phyloP scores from a whole-genome alignment of 2,888 invertebrate genomes.

The Amiota communis region DNA sequence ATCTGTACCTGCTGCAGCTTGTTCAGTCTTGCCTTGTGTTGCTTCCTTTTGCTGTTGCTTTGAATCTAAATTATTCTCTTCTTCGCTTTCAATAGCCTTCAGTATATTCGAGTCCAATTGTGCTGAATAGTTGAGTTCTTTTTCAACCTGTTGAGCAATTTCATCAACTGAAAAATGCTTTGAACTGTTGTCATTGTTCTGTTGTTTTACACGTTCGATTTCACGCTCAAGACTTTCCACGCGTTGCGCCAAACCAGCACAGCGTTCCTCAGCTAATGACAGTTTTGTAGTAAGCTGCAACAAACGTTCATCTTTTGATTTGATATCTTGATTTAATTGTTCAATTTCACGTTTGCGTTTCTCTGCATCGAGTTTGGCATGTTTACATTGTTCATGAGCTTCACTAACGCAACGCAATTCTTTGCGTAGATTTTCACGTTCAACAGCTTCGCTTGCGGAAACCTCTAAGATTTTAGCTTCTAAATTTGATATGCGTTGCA shows the following conservation, averaged over 20 bases:
- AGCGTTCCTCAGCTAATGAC: slow-evolving; percentile 55
- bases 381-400: slow-evolving; percentile 68
- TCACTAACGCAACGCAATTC: slow-evolving; percentile 73
- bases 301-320: slow-evolving; percentile 76
- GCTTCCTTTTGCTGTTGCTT: slow-evolving; percentile 55
- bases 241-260: slow-evolving; percentile 73
- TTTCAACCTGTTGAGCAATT: slow-evolving; percentile 76
- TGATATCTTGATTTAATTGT: slow-evolving; percentile 76
- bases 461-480: slow-evolving; percentile 60
- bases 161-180: slow-evolving; percentile 74
- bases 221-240: slow-evolving; percentile 74
- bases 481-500: slow-evolving; percentile 59
- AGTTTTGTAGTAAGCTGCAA: slow-evolving; percentile 57
- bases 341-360: slow-evolving; percentile 75
- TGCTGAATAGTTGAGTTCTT: slow-evolving; percentile 77
- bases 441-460: slow-evolving; percentile 57
- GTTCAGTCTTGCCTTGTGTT: slow-evolving; percentile 42
- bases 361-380: slow-evolving; percentile 67
- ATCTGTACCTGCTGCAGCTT: slow-evolving; percentile 59
- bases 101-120: slow-evolving; percentile 77
- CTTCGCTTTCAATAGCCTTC: slow-evolving; percentile 76
- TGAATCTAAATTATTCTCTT: slow-evolving; percentile 70
- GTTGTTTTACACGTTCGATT: slow-evolving; percentile 64
- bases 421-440: slow-evolving; percentile 73
- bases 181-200: slow-evolving; percentile 64